A percentile compares a stretch with the other conserved stretches of the same genome.
These are phyloP conservation scores for Rhegmatorhina hoffmannsi DNA, from an alignment of 2,113 vertebrate genomes.

Conservation along the genomic window DNA sequence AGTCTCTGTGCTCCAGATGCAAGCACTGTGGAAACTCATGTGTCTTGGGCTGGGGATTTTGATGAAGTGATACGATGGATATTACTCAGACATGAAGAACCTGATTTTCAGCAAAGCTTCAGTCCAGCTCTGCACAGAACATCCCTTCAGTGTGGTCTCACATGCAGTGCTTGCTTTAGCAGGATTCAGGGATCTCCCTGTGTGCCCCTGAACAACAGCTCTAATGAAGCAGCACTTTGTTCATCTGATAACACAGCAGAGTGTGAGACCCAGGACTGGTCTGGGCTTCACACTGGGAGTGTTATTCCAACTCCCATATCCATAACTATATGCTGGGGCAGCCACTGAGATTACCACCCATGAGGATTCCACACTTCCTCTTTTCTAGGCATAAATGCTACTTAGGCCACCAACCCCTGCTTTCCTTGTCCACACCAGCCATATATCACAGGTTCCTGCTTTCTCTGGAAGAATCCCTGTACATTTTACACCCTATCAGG, in stretches of 20 bases:
- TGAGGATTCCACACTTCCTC: background rate
- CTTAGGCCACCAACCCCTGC: background rate
- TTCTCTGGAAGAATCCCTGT: background rate
- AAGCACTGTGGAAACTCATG: accelerated
- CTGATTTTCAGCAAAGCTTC: background rate
- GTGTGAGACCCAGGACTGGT: background rate
- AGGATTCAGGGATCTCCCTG: background rate
- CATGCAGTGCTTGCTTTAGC: background rate
- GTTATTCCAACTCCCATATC: background rate
- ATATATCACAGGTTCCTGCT: background rate
- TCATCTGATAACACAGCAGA: background rate
- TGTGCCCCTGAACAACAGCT: background rate
- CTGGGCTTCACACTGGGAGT: background rate
- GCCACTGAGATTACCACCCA: background rate
- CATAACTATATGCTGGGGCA: accelerated
- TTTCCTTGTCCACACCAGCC: background rate
- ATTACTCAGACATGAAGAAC: background rate
- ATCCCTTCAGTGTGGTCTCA: background rate
- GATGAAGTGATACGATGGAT: background rate
- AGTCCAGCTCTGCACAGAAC: background rate
- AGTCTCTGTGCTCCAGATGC: background rate
- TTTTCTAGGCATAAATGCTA: background rate
- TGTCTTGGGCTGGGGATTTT: background rate
- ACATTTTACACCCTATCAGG: accelerated
- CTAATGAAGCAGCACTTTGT: background rate